These are phyloP conservation scores for Alcedo quadribrachys DNA, from an alignment of 2,797 vertebrate genomes.

Conservation along the genomic window DNA sequence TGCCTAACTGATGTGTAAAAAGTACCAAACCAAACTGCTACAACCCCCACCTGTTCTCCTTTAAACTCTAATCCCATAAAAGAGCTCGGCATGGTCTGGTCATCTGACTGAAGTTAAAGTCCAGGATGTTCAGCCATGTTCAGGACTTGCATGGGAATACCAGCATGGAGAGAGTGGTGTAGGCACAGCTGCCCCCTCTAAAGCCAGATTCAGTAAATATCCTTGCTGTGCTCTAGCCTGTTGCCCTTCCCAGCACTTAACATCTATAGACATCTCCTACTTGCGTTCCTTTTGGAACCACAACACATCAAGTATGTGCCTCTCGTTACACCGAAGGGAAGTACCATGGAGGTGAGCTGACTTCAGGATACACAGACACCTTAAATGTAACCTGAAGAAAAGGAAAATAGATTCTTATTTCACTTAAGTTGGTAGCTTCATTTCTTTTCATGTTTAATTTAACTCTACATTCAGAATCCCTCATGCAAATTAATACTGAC, in stretches of 20 bases:
- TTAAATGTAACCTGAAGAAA: neutral
- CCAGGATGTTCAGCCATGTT: neutral
- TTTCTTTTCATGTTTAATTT: neutral
- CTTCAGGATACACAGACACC: neutral
- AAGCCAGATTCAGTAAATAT: neutral
- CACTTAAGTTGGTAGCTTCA: neutral
- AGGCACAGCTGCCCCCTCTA: neutral
- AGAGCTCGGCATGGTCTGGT: rapidly evolving
- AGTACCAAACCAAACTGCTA: neutral
- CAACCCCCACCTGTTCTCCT: neutral
- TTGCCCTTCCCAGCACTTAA: neutral
- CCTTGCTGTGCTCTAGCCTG: neutral
- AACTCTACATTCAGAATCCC: neutral
- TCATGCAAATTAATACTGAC: slow-evolving; percentile 19
- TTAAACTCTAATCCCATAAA: neutral
- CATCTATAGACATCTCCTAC: neutral
- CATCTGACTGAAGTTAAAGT: neutral
- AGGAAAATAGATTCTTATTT: neutral
- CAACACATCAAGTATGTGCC: rapidly evolving
- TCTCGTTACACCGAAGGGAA: neutral
- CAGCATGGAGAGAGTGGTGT: neutral
- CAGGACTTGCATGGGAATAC: neutral
- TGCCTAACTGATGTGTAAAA: neutral
- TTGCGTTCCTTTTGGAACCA: neutral
- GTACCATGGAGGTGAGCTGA: rapidly evolving